Base-by-base conservation (phyloP, 1,140 invertebrate genomes). In the Microvelia longipes region DNA sequence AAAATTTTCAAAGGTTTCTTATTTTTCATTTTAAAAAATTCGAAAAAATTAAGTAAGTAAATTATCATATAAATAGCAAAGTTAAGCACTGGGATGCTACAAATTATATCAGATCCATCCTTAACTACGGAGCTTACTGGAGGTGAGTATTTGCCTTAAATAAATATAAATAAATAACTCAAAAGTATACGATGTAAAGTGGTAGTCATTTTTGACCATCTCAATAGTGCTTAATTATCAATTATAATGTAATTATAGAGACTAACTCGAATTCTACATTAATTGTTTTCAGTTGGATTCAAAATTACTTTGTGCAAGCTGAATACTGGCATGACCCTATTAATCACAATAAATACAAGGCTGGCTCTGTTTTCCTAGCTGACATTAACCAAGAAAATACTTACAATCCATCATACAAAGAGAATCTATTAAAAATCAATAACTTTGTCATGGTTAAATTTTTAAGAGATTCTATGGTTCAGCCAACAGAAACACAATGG, bases 291-390 rank as follows among this genome's bases (percentile, higher is more conserved):
- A 92, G 90, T 29, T 87, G 85, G 83, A 82, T 92, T 1, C 92
- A 94, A 79, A 78, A 87, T 29, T 79, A 79, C 14, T 79, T 98
- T 14, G 91, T 96, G 0, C 96, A 98, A 84, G 95, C 96, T 0
- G 90, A 98, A 72, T 99, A 97, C 79, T 99, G 98, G 97, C 96
- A 99, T 78, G 94, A 98, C 84, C 96, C 97, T 0, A 77, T 94
- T 1, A 83, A 94, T 76, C 90, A 94, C 79, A 82, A 87, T 1
- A 80, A 82, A 30, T 98, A 99, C 78, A 85, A 82, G 71, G 77
- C 85, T 2, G 84, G 86, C 30, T 98, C 92, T 79, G 83, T 90
- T 27, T 99, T 99, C 77, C 79, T 99, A 2, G 87, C 95, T 0
- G 96, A 99, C 73, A 96, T 99, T 61, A 99, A 99, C 80, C 98